Base-by-base conservation (phyloP, 2,797 vertebrate genomes). In the Premnoplex brunnescens region DNA sequence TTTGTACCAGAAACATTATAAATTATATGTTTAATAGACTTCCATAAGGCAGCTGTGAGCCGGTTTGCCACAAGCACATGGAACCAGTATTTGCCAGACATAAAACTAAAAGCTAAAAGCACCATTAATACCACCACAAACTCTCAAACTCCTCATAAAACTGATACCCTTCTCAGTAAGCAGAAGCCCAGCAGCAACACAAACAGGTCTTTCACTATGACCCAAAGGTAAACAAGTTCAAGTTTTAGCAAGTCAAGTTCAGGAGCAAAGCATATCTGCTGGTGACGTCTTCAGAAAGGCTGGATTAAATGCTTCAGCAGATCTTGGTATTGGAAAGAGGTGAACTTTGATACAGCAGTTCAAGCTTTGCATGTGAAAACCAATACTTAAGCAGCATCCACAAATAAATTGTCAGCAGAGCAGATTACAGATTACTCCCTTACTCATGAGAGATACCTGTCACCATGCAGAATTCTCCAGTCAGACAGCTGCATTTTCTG, bases 1-100 rank as follows among this genome's bases (percentile, higher is more conserved):
- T 88, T 85, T 88, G 85, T 43, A 93, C 69, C 5, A 12, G 81
- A 92, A 94, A 18, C 69, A 63, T 58, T 86, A 64, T 84, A 91
- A 95, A 91, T 94, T 63, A 69, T 55, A 22, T 68, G 34, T 78
- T 93, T 89, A 91, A 91, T 2, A 93, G 62, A 81, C 79, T 88
- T 94, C 80, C 83, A 78, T 28, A 88, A 85, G 62, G 80, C 73
- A 90, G 64, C 73, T 72, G 69, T 36, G 34, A 95, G 51, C 30
- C 84, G 37, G 62, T 96, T 86, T 90, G 91, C 85, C 77, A 93
- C 85, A 93, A 88, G 62, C 54, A 78, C 36, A 41, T 21, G 48
- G 32, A 93, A 72, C 18, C 4, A 3, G 52, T 54, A 68, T 54
- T 80, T 66, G 48, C 62, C 88, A 94, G 34, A 76, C 43, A 88